phyloP scores from a whole-genome alignment of 2,113 vertebrate species.

The Circaetus gallicus region DNA sequence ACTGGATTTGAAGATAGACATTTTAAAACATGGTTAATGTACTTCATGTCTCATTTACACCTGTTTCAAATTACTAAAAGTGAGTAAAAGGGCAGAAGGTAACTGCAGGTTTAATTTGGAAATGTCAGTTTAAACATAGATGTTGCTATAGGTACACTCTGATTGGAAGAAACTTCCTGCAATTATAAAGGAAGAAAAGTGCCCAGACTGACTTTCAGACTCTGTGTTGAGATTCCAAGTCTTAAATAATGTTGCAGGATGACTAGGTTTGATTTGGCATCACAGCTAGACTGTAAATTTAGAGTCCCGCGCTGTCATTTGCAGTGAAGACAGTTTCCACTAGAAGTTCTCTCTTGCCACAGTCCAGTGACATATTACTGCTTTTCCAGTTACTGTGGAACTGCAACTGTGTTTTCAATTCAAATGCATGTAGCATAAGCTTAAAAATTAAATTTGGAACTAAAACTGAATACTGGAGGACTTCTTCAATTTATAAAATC shows the following conservation, averaged over 20 bases:
- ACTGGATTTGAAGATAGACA: not conserved
- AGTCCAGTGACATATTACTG: not conserved
- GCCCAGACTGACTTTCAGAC: not conserved
- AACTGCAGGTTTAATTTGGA: not conserved
- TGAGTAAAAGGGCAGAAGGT: not conserved
- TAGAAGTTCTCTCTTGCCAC: not conserved
- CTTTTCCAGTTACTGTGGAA: not conserved
- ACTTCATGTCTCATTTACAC: not conserved
- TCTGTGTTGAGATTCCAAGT: not conserved
- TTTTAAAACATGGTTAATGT: not conserved
- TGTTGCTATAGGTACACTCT: not conserved
- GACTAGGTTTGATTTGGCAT: not conserved
- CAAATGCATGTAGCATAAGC: accelerated
- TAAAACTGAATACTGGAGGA: not conserved
- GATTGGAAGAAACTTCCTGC: not conserved
- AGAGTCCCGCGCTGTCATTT: not conserved
- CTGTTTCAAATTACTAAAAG: not conserved
- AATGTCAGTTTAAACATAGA: not conserved
- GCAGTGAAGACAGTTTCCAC: not conserved
- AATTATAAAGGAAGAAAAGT: not conserved
- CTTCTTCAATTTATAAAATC: not conserved
- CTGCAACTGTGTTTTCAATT: not conserved
- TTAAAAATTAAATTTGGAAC: not conserved
- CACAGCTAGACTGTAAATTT: not conserved
- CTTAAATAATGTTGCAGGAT: not conserved